phyloP scores from a whole-genome alignment of 2,888 invertebrate species.

The Prosapia bicincta region DNA sequence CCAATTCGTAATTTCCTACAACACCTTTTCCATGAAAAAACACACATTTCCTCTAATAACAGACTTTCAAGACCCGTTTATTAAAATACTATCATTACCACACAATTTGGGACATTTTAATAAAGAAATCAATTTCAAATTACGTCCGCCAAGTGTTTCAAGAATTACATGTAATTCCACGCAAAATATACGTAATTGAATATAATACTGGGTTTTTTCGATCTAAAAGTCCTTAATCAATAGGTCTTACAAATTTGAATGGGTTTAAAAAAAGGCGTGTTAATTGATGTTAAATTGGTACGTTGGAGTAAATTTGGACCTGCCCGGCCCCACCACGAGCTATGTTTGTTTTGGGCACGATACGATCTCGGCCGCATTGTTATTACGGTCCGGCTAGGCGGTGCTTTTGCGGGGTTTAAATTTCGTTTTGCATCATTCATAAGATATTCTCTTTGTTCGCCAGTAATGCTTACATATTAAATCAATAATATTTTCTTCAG shows the following conservation, averaged over 20 bases:
- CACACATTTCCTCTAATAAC: no score
- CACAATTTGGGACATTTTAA: background rate
- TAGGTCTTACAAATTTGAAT: background rate
- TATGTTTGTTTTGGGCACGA: background rate
- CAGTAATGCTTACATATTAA: no score
- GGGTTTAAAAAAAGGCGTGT: background rate
- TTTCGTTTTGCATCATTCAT: background rate
- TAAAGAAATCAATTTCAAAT: background rate
- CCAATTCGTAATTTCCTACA: no score
- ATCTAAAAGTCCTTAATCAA: background rate
- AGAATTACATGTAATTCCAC: background rate
- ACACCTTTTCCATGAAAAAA: no score
- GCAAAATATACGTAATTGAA: background rate
- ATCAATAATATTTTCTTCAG: no score
- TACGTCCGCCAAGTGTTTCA: background rate
- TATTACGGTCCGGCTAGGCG: background rate
- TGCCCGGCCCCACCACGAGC: background rate
- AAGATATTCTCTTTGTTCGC: background rate
- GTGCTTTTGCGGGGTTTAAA: background rate
- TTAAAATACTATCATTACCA: no score
- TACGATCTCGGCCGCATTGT: background rate
- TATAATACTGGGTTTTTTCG: background rate
- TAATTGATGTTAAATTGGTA: background rate
- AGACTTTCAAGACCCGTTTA: no score
- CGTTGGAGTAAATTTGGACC: background rate